Evolutionary conservation across 2,888 invertebrate species (phyloP).

Genomic region (Lepidocyrtoides sp.): DNA sequence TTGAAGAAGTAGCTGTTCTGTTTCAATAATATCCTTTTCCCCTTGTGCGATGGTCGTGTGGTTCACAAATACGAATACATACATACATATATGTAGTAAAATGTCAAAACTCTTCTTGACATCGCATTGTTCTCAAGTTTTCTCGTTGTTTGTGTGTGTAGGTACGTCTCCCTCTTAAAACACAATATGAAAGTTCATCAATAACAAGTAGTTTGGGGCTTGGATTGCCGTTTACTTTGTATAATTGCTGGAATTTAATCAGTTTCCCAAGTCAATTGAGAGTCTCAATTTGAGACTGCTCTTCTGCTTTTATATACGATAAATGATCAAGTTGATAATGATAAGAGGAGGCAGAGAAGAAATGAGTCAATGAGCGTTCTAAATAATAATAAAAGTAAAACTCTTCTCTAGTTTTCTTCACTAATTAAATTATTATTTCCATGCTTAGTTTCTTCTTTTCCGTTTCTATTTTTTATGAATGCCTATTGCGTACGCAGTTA

Average conservation of each 20-base stretch:
- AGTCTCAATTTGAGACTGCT: not conserved
- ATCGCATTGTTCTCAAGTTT: not conserved
- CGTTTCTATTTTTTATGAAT: not conserved
- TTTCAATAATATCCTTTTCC: slow-evolving; percentile 29
- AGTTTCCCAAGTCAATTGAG: not conserved
- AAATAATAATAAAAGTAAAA: not conserved
- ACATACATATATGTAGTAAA: too few relatives aligned
- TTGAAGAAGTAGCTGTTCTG: slow-evolving; percentile 27
- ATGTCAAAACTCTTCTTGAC: slow-evolving; percentile 46
- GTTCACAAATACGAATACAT: too few relatives aligned
- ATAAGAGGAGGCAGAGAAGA: not conserved
- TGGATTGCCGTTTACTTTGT: not conserved
- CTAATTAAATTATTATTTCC: slow-evolving; percentile 29
- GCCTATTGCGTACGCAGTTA: too few relatives aligned
- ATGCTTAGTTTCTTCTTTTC: slow-evolving; percentile 10
- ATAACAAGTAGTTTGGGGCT: slow-evolving; percentile 41
- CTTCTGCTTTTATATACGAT: not conserved
- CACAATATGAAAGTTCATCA: slow-evolving; percentile 55
- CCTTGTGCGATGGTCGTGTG: not conserved
- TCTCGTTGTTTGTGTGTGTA: too few relatives aligned
- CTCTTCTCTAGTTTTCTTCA: not conserved
- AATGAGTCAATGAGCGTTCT: not conserved
- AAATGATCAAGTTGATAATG: not conserved
- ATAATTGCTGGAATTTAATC: slow-evolving; percentile 43
- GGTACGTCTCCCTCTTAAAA: slow-evolving; percentile 7